Evolutionary conservation across 2,797 vertebrate genomes (phyloP).

Genomic region (Notolabrus celidotus): DNA sequence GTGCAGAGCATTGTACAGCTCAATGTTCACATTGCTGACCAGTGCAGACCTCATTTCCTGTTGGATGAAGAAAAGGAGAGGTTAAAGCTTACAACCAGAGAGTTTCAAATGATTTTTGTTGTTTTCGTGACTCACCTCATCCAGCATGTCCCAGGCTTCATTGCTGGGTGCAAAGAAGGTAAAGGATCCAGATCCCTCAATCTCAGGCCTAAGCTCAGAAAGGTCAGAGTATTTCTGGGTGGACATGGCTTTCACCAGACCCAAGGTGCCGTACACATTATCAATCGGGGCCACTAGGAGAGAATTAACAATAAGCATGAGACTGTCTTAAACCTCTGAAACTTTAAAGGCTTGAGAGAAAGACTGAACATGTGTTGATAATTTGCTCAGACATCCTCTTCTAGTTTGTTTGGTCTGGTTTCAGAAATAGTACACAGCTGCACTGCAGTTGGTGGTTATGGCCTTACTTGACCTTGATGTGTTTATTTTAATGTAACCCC

Average conservation of each 20-base stretch:
- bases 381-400: conserved; percentile 9
- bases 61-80: conserved; percentile 3
- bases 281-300: conserved; percentile 94
- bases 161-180: conserved; percentile 98
- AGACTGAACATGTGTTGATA: conserved; percentile 22
- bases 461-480: conserved; percentile 28
- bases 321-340: neutral
- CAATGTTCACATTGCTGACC: conserved; percentile 96
- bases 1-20: conserved; percentile 95
- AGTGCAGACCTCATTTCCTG: conserved; percentile 89
- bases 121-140: conserved; percentile 83
- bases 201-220: conserved; percentile 91
- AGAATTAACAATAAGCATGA: conserved; percentile 12
- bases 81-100: conserved; percentile 10
- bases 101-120: neutral
- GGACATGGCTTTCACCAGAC: conserved; percentile 88
- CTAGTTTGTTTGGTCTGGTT: conserved; percentile 19
- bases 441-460: conserved; percentile 23
- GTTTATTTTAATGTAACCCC: neutral
- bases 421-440: conserved; percentile 46
- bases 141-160: conserved; percentile 93
- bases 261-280: conserved; percentile 93
- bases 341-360: neutral
- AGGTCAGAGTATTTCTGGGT: conserved; percentile 91
- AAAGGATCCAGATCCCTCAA: conserved; percentile 93